Base-by-base conservation (phyloP, 1,140 invertebrate species). In the Thalassaphorura encarpata region DNA sequence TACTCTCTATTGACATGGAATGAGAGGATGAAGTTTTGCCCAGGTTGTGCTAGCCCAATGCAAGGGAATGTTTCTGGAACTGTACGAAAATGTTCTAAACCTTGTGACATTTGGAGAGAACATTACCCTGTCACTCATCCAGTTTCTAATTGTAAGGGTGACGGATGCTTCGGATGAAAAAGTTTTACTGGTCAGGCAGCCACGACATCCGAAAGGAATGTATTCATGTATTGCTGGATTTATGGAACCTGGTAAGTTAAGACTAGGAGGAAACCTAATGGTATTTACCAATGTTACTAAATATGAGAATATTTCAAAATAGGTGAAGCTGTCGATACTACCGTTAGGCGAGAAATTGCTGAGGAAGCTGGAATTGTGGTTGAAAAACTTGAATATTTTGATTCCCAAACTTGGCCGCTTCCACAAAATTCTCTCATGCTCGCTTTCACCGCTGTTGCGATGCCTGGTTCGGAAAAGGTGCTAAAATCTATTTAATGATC, bases 211-310 rank as follows among this genome's bases (percentile, higher is more conserved):
- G 15, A 66, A 67, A 8, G 74, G 75, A 45, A 77, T 80, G 72
- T 80, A 69, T 61, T 77, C 77, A 3, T 77, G 75, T 65, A 69
- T 81, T 42, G 77, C 79, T 29, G 79, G 79, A 18, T 81, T 78
- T 58, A 72, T 78, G 62, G 77, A 79, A 67, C 71, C 76, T 66
- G 76, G 76, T 78, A 62, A 56, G 27, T 50, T 29, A 8, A n/a
- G n/a, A n/a, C n/a, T n/a, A n/a, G n/a, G n/a, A n/a, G n/a, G n/a
- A n/a, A 31, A 18, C 11, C n/a, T 5, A 11, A 24, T 43, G 29
- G 27, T 46, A 2, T 21, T 18, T 6, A 26, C 16, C 31, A 23
- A 19, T 24, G 19, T 13, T 48, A 26, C 26, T 36, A 41, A 52
- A 36, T 29, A 54, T n/a, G n/a, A n/a, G n/a, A n/a, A 26, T 33